phyloP scores from a whole-genome alignment of 2,888 invertebrate species.

The Lacanobia wlatinum region DNA sequence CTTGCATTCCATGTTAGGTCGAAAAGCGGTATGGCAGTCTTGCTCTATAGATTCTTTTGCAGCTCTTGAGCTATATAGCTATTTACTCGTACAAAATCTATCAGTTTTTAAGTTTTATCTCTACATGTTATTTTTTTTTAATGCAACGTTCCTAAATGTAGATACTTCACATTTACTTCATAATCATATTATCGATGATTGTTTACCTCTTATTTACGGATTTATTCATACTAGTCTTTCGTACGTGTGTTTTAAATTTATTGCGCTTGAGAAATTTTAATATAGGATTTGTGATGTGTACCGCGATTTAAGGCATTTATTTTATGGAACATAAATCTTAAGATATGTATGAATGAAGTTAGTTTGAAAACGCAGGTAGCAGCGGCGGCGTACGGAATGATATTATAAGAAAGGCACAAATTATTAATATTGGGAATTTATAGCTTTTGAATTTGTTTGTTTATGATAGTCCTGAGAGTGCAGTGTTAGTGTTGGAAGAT shows the following conservation, averaged over 20 bases:
- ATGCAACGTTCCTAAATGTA: slow-evolving; percentile 66
- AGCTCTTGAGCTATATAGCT: slow-evolving; percentile 37
- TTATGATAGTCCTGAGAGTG: slow-evolving; percentile 68
- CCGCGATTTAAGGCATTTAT: slow-evolving; percentile 49
- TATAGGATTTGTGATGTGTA: slow-evolving; percentile 52
- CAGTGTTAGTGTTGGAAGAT: slow-evolving; percentile 71
- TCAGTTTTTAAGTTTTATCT: slow-evolving; percentile 10
- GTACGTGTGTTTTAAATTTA: slow-evolving; percentile 62
- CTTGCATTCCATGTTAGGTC: slow-evolving; percentile 63
- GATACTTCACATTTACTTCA: slow-evolving; percentile 44
- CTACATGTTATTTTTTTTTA: slow-evolving; percentile 21
- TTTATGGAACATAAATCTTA: slow-evolving; percentile 46
- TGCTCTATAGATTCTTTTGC: slow-evolving; percentile 52
- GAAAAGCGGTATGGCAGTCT: slow-evolving; percentile 61
- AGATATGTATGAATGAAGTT: slow-evolving; percentile 29
- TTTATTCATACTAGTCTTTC: slow-evolving; percentile 72
- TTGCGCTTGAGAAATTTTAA: slow-evolving; percentile 48
- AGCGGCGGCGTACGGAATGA: slow-evolving; percentile 17
- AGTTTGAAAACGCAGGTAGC: slow-evolving; percentile 7
- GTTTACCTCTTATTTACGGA: slow-evolving; percentile 62
- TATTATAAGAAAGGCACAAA: slow-evolving; percentile 41
- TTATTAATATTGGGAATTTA: slow-evolving; percentile 50
- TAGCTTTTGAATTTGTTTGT: slow-evolving; percentile 59
- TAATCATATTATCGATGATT: slow-evolving; percentile 29
- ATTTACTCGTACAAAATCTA: slow-evolving; percentile 24